Percentiles rank a stretch among this genome's conserved stretches.
Evolutionary conservation across 2,888 invertebrate species (phyloP).

Genomic region (Dexiosoma caninum): DNA sequence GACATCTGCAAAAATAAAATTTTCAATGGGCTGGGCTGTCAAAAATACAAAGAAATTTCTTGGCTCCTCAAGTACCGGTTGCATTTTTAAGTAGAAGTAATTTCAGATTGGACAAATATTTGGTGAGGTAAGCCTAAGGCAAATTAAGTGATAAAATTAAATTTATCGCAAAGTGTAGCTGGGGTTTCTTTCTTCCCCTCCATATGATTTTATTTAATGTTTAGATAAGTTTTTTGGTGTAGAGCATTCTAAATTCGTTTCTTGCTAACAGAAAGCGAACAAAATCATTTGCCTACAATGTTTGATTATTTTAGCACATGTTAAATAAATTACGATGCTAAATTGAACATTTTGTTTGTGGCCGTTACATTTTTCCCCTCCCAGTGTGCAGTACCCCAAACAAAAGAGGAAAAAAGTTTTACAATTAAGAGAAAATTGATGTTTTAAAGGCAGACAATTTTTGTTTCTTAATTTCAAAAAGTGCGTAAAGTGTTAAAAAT

Average conservation of each 20-base stretch:
- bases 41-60: too few species aligned
- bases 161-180: too few species aligned
- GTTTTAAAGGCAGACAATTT: constrained; percentile 29
- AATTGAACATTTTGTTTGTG: constrained; percentile 18
- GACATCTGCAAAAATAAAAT: background rate
- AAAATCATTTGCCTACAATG: background rate
- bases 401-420: background rate
- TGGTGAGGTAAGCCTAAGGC: too few species aligned
- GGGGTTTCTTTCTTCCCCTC: too few species aligned
- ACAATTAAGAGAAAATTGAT: constrained; percentile 39
- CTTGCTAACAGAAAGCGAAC: background rate
- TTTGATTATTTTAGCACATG: constrained; percentile 43
- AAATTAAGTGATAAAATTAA: too few species aligned
- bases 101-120: too few species aligned
- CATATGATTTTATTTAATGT: too few species aligned
- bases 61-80: too few species aligned
- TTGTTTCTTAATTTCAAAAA: constrained; percentile 27
- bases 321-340: constrained; percentile 23
- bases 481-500: constrained; percentile 50
- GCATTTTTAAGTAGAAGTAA: too few species aligned
- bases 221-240: too few species aligned
- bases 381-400: background rate
- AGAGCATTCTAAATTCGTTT: background rate
- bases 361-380: background rate
- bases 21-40: too few species aligned